phyloP scores from a whole-genome alignment of 2,888 invertebrate genomes.

The Nesidiocoris tenuis region DNA sequence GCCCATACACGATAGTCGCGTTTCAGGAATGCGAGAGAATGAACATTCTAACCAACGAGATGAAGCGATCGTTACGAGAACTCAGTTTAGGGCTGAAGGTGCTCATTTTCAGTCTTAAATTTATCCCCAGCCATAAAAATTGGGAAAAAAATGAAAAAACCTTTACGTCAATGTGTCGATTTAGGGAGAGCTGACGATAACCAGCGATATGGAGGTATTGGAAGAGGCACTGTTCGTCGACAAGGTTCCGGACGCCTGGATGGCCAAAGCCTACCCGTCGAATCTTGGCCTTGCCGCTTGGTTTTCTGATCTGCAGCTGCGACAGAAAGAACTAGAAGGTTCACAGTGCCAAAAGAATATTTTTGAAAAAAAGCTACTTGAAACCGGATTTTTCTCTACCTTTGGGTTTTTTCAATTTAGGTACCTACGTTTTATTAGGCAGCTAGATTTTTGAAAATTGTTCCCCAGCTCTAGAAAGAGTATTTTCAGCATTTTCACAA shows the following conservation, averaged over 20 bases:
- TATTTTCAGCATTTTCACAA: no score
- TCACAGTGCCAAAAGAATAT: no score
- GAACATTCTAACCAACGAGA: slow-evolving; percentile 81
- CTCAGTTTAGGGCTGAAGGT: slow-evolving; percentile 86
- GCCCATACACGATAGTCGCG: slow-evolving; percentile 88
- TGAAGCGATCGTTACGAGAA: slow-evolving; percentile 78
- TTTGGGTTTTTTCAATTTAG: no score
- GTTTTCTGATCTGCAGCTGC: slow-evolving; percentile 79
- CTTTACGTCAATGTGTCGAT: slow-evolving; percentile 16
- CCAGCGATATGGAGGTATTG: slow-evolving; percentile 85
- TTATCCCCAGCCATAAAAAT: no score
- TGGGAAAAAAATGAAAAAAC: no score
- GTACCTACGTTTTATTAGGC: no score
- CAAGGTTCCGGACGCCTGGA: slow-evolving; percentile 83
- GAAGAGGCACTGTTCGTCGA: slow-evolving; percentile 86
- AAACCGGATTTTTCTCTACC: no score
- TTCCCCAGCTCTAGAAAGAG: no score
- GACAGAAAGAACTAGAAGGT: slow-evolving; percentile 82
- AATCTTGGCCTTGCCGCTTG: slow-evolving; percentile 77
- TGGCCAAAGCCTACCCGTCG: slow-evolving; percentile 84
- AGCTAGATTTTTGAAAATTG: no score
- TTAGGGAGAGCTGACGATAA: slow-evolving; percentile 89
- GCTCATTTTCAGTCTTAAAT: slow-evolving; percentile 35
- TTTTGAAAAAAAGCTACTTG: no score
- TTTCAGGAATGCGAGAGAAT: slow-evolving; percentile 93